These are phyloP conservation scores for Scophthalmus maximus DNA, from an alignment of 2,113 vertebrate species.

Conservation along the genomic window DNA sequence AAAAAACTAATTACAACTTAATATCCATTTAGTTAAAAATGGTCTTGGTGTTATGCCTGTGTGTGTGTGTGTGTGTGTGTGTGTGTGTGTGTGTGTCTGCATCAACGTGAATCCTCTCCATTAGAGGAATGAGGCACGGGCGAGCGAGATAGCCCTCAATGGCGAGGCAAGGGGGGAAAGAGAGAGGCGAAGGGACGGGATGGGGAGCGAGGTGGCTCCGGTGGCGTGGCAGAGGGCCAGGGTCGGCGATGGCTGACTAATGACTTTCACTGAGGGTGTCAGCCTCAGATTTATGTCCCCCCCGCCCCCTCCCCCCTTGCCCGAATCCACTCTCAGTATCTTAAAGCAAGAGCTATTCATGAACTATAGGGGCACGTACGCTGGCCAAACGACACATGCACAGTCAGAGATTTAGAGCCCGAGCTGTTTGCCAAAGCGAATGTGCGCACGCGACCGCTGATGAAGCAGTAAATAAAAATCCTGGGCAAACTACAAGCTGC, in stretches of 20 bases:
- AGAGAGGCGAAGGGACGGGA: too few relatives aligned
- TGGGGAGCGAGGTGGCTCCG: conserved; percentile 26
- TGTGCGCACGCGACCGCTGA: conserved; percentile 15
- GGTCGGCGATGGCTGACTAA: conserved; percentile 78
- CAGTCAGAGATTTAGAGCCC: conserved; percentile 31
- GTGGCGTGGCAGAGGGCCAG: conserved; percentile 71
- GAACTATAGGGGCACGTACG: conserved; percentile 42
- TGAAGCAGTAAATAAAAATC: conserved; percentile 65
- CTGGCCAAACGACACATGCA: background rate
- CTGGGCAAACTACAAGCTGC: conserved; percentile 29
- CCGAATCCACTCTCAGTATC: conserved; percentile 73
- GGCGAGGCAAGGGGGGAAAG: conserved; percentile 26
- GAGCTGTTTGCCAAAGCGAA: conserved; percentile 37
- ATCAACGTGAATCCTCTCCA: conserved; percentile 69
- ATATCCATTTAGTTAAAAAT: conserved; percentile 37
- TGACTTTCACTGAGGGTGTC: conserved; percentile 79
- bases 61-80: background rate
- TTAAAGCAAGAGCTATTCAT: conserved; percentile 79
- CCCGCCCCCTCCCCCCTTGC: conserved; percentile 35
- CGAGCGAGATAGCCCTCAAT: conserved; percentile 32
- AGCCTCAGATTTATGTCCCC: conserved; percentile 76
- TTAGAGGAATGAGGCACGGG: conserved; percentile 72
- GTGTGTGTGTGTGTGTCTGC: conserved; percentile 2
- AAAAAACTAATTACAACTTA: conserved; percentile 14
- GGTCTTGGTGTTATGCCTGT: background rate